These are phyloP conservation scores for Pristionchus entomophagus DNA, from an alignment of 2,888 invertebrate genomes.

Conservation along the genomic window DNA sequence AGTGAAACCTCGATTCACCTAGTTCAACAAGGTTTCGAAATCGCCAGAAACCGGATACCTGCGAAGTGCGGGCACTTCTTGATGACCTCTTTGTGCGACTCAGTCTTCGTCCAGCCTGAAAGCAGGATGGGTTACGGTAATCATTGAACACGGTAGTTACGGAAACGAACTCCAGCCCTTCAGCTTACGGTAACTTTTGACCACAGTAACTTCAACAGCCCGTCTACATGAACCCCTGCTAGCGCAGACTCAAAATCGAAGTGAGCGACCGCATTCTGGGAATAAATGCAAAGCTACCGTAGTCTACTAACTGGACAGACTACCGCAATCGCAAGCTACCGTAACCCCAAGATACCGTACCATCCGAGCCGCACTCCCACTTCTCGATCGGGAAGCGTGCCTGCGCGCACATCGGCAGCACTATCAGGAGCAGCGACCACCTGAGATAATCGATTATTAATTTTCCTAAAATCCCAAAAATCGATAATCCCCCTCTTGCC, in stretches of 20 bases:
- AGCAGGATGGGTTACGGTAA: neutral
- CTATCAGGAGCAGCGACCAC: neutral
- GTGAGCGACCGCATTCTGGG: too few species aligned
- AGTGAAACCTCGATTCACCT: too few species aligned
- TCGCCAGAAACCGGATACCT: conserved; percentile 14
- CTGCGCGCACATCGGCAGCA: neutral
- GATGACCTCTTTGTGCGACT: neutral
- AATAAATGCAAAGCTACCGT: too few species aligned
- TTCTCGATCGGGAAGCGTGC: conserved; percentile 17
- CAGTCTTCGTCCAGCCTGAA: neutral
- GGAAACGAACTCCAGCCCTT: too few species aligned
- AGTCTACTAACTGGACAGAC: too few species aligned
- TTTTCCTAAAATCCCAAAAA: neutral
- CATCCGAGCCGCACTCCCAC: conserved; percentile 46
- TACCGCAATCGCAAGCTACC: too few species aligned
- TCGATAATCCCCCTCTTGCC: neutral
- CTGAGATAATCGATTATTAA: too few species aligned
- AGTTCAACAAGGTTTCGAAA: too few species aligned
- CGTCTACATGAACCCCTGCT: too few species aligned
- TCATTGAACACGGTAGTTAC: neutral
- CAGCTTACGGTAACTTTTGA: too few species aligned
- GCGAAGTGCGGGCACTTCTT: conserved; percentile 37
- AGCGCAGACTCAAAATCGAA: too few species aligned
- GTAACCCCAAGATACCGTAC: neutral
- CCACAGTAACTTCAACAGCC: too few species aligned